Conservation (phyloP, 1,140 invertebrate species). For the Zaprionus camerounensis region DNA sequence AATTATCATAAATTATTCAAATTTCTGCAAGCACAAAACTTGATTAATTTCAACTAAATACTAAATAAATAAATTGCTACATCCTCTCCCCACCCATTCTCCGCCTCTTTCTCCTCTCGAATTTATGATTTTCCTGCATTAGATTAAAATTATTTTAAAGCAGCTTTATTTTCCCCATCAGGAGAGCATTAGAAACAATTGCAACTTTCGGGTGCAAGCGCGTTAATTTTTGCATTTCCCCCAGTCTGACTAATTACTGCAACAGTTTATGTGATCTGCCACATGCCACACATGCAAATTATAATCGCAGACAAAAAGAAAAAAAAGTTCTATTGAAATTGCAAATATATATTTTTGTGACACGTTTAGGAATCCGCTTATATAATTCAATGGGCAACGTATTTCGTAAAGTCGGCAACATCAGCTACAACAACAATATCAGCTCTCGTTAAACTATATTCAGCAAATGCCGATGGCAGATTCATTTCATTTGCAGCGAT, state of each 20-base stretch:
- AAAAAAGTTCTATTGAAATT: neutral
- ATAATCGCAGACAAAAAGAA: neutral
- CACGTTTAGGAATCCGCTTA: slow-evolving; percentile 53
- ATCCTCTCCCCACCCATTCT: neutral
- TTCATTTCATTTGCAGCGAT: slow-evolving; percentile 31
- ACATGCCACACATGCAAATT: slow-evolving; percentile 9
- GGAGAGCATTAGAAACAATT: slow-evolving; percentile 16
- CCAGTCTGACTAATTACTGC: slow-evolving; percentile 36
- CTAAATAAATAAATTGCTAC: slow-evolving; percentile 9
- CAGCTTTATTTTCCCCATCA: neutral
- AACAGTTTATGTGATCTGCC: slow-evolving; percentile 24
- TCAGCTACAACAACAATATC: slow-evolving; percentile 25
- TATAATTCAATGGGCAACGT: slow-evolving; percentile 40
- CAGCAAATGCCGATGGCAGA: slow-evolving; percentile 34
- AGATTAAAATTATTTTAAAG: slow-evolving; percentile 4
- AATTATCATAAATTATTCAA: slow-evolving; percentile 8
- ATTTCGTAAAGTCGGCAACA: slow-evolving; percentile 49
- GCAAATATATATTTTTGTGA: neutral
- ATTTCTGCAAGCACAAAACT: neutral
- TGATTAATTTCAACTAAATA: slow-evolving; percentile 18
- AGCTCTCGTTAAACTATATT: neutral
- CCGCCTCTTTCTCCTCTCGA: neutral
- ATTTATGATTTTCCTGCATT: slow-evolving; percentile 15
- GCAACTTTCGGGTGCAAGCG: neutral
- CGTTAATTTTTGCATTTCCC: slow-evolving; percentile 2